Percentiles rank a stretch among this genome's conserved stretches.
Evolutionary conservation across 2,888 invertebrate genomes (phyloP).

Genomic region (Frankliniella intonsa): DNA sequence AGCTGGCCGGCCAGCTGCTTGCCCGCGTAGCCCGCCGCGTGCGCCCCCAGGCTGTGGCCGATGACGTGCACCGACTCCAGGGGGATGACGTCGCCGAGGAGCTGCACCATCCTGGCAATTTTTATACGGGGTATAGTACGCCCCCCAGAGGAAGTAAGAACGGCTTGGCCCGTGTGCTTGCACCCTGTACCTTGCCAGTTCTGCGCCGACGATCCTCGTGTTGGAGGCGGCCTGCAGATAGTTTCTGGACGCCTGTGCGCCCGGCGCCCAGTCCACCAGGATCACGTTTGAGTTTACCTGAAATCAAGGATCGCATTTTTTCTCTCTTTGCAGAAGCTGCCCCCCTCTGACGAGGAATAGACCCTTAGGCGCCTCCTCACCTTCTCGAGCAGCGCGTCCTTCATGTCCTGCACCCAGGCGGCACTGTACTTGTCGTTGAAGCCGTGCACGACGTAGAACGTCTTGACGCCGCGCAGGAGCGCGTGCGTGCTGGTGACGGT

Average conservation of each 20-base stretch:
- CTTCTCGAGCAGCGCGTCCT: constrained; percentile 54
- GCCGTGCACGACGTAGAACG: constrained; percentile 60
- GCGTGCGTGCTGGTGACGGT: not conserved
- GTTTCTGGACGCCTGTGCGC: constrained; percentile 56
- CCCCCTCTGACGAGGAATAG: no score
- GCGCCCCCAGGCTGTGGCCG: constrained; percentile 61
- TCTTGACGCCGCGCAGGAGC: constrained; percentile 40
- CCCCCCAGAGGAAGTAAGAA: not conserved
- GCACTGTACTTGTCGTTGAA: constrained; percentile 58
- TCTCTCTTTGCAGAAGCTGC: not conserved
- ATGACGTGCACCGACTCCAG: constrained; percentile 52
- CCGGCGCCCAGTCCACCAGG: constrained; percentile 60
- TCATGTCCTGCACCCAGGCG: constrained; percentile 57
- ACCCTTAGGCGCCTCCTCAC: constrained; percentile 43
- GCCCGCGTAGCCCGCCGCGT: constrained; percentile 56
- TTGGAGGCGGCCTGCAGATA: constrained; percentile 47
- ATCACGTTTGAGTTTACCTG: constrained; percentile 60
- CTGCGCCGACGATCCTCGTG: constrained; percentile 42
- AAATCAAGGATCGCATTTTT: not conserved
- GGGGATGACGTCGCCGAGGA: not conserved
- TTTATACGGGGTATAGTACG: not conserved
- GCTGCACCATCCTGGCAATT: not conserved
- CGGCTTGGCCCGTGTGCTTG: not conserved
- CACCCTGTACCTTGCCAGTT: constrained; percentile 41
- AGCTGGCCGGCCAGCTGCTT: constrained; percentile 40